Evolutionary conservation across 2,797 vertebrate species (phyloP).

Genomic region (Remorina albescens): DNA sequence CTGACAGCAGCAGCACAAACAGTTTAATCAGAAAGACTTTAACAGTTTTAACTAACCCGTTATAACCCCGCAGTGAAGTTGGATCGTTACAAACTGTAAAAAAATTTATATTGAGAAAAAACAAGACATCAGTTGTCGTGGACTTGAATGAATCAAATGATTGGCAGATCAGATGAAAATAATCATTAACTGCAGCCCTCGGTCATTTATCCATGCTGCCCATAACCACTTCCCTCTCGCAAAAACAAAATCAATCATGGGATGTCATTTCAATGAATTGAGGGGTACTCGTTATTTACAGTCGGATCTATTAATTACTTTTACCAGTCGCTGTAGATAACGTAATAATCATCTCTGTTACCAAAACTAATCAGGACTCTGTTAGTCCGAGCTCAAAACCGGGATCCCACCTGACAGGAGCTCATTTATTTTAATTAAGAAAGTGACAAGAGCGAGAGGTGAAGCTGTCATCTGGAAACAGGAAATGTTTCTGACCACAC

Average conservation of each 20-base stretch:
- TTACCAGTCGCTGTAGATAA: slow-evolving; percentile 11
- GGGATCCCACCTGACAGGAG: slow-evolving; percentile 5
- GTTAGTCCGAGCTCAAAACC: slow-evolving; percentile 5
- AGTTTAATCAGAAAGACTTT: no score
- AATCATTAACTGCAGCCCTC: neutral
- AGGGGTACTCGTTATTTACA: slow-evolving; percentile 19
- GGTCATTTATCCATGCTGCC: neutral
- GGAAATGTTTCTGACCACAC: neutral
- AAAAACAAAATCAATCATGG: slow-evolving; percentile 13
- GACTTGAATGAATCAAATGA: neutral
- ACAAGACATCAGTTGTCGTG: no score
- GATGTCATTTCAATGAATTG: slow-evolving; percentile 20
- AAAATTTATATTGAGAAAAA: no score
- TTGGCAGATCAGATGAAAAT: neutral
- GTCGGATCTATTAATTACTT: slow-evolving; percentile 33
- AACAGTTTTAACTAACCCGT: no score
- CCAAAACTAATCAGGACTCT: slow-evolving; percentile 23
- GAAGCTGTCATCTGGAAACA: neutral
- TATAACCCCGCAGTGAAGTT: no score
- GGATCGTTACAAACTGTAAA: no score
- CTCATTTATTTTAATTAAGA: slow-evolving; percentile 24
- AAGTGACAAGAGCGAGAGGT: neutral
- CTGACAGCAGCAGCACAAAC: no score
- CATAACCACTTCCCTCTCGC: neutral
- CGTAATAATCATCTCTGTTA: slow-evolving; percentile 29